phyloP scores from a whole-genome alignment of 1,140 invertebrate species.

The Oryctes rhinoceros region DNA sequence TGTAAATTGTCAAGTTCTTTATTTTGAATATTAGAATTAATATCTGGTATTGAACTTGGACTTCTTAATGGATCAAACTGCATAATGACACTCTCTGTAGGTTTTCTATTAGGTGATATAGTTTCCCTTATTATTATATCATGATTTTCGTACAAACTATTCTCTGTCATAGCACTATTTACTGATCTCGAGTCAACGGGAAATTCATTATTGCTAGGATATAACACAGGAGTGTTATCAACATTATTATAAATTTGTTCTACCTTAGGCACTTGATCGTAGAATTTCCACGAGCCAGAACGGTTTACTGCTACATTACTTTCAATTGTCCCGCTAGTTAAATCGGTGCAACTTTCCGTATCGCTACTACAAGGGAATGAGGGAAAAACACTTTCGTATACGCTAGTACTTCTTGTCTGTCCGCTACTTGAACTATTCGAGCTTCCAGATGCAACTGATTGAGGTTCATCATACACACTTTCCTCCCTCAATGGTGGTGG shows the following conservation, averaged over 20 bases:
- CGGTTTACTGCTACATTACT: constrained; percentile 55
- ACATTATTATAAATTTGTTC: constrained; percentile 56
- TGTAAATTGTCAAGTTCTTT: constrained; percentile 54
- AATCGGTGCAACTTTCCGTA: constrained; percentile 59
- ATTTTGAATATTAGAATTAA: constrained; percentile 40
- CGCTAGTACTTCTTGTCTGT: constrained; percentile 46
- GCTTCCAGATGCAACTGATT: constrained; percentile 61
- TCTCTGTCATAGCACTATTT: constrained; percentile 32
- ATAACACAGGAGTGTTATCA: constrained; percentile 42
- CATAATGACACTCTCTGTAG: constrained; percentile 57
- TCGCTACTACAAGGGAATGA: constrained; percentile 60
- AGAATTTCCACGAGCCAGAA: constrained; percentile 68
- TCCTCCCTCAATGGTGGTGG: constrained; percentile 69
- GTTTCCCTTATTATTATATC: constrained; percentile 40
- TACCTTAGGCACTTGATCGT: constrained; percentile 60
- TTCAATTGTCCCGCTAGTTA: constrained; percentile 48
- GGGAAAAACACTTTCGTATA: constrained; percentile 62
- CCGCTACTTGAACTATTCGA: constrained; percentile 55
- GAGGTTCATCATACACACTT: constrained; percentile 67
- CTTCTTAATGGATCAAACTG: constrained; percentile 58
- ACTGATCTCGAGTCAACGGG: not conserved
- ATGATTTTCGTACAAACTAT: constrained; percentile 54
- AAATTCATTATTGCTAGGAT: constrained; percentile 12
- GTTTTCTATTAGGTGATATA: constrained; percentile 39
- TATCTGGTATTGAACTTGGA: constrained; percentile 35